Evolutionary conservation across 2,113 vertebrate genomes (phyloP), one percentile per base, ranked within the genome.

Genomic region (Vulpes lagopus): DNA sequence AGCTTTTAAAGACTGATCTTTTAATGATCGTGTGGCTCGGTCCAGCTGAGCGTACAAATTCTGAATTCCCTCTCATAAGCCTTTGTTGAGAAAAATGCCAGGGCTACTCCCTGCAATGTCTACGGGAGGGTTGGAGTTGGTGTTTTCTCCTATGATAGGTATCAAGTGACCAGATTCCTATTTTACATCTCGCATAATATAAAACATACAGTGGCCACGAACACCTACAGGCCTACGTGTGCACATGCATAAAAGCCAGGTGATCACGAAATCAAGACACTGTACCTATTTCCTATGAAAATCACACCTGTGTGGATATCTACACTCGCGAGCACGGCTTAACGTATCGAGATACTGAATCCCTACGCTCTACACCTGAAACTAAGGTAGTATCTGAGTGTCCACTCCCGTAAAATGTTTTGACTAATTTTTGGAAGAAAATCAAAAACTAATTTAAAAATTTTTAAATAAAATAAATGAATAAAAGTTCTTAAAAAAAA

Each of bases 21-120:
- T 90, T 91, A 95, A 67, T 25, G 79, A 49, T 79, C 78, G 16
- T 43, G 59, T 91, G 76, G 25, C 69, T 96, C 76, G 88, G 4
- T 91, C n/a, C 22, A 91, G 59, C 67, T 97, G 32, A 59, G 6
- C 87, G 35, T 91, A 74, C 93, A 97, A 96, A 96, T 98, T 79
- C 81, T 89, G 60, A 93, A 53, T 69, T 96, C 53, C 38, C 1
- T 79, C 38, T 73, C 38, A n/a, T 65, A 83, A 82, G 82, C 57
- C 9, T 96, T 97, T 81, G 38, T 91, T 62, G 91, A 55, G 53
- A 95, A 97, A 95, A 90, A 69, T 95, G 67, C 65, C 30, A 67
- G 67, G 69, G 23, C 51, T 80, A 74, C 19, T 81, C 59, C 64
- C 43, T 49, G 92, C 85, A 57, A 96, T 95, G 82, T 96, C 35